Evolutionary conservation across 2,888 invertebrate species (phyloP).

Genomic region (Buathra laborator): DNA sequence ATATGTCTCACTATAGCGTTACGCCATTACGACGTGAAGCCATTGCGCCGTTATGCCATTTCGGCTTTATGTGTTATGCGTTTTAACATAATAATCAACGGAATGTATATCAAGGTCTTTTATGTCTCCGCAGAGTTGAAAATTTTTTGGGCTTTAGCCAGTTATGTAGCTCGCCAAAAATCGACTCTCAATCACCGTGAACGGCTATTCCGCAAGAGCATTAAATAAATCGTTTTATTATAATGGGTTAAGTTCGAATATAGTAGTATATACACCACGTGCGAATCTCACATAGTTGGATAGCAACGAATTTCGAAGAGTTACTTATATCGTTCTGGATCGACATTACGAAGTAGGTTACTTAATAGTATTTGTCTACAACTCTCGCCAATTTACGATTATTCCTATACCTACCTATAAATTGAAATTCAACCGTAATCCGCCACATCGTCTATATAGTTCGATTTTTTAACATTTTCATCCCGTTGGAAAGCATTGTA

Average conservation of each 20-base stretch:
- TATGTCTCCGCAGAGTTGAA: not conserved
- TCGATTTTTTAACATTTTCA: not conserved
- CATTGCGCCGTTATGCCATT: too few species aligned
- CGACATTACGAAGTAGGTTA: not conserved
- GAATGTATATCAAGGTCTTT: not conserved
- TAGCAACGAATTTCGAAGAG: not conserved
- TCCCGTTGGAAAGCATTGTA: too few species aligned
- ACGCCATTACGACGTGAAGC: too few species aligned
- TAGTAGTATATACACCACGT: constrained; percentile 15
- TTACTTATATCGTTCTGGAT: constrained; percentile 3
- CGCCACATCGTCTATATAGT: not conserved
- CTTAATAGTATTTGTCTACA: constrained; percentile 9
- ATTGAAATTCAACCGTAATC: not conserved
- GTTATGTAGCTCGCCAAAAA: constrained; percentile 29
- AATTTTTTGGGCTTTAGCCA: constrained; percentile 20
- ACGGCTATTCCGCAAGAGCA: constrained; percentile 17
- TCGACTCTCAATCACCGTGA: constrained; percentile 30
- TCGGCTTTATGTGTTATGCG: not conserved
- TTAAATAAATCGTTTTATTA: constrained; percentile 37
- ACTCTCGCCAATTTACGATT: not conserved
- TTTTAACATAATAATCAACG: not conserved
- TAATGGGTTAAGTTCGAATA: constrained; percentile 11
- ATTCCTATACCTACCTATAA: not conserved
- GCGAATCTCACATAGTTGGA: not conserved
- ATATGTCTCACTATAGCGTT: too few species aligned